phyloP scores from a whole-genome alignment of 2,797 vertebrate genomes.

The Liparis tanakae region DNA sequence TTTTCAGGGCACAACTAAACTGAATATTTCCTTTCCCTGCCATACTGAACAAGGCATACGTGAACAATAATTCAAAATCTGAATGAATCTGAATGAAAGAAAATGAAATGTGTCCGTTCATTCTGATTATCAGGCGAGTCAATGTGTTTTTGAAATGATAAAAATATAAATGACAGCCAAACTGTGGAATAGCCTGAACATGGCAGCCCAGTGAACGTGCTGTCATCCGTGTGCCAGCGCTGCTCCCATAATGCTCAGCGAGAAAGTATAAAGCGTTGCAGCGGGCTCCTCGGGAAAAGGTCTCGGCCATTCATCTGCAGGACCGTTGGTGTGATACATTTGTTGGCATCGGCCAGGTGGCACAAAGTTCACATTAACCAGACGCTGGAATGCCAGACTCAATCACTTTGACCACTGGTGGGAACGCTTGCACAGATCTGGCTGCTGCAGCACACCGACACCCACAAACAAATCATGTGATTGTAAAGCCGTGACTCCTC shows the following conservation, averaged over 20 bases:
- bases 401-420: conserved; percentile 53
- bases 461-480: conserved; percentile 25
- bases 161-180: conserved; percentile 6
- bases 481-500: conserved; percentile 3
- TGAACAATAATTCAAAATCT: background rate
- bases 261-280: background rate
- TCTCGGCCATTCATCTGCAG: conserved; percentile 53
- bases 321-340: conserved; percentile 48
- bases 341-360: conserved; percentile 44
- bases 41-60: background rate
- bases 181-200: conserved; percentile 11
- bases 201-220: background rate
- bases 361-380: conserved; percentile 63
- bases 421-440: conserved; percentile 24
- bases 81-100: background rate
- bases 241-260: conserved; percentile 6
- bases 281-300: conserved; percentile 15
- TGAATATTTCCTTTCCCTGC: too few relatives aligned
- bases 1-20: background rate
- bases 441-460: conserved; percentile 16
- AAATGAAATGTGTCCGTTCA: background rate
- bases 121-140: background rate
- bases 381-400: conserved; percentile 67
- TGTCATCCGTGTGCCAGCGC: conserved; percentile 3
- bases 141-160: conserved; percentile 13